These are phyloP conservation scores for Protodeltote pygarga DNA, from an alignment of 2,888 invertebrate species.

Conservation along the genomic window DNA sequence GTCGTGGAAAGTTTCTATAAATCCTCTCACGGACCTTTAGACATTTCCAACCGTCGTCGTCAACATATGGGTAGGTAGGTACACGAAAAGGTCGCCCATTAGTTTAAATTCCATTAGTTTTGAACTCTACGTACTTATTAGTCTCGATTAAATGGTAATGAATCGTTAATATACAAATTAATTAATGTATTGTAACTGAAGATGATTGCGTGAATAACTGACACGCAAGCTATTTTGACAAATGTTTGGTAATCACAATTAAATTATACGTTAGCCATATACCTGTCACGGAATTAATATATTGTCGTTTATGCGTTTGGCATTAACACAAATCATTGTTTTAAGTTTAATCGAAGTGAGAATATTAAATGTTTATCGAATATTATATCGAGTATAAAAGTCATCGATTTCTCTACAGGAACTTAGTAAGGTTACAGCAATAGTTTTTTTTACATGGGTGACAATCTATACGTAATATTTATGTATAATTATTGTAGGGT, in stretches of 20 bases:
- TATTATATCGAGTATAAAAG: slow-evolving; percentile 4
- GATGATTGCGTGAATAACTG: slow-evolving; percentile 2
- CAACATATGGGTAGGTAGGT: slow-evolving; percentile 17
- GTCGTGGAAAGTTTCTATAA: slow-evolving; percentile 51
- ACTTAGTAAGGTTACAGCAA: no score
- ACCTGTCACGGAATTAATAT: slow-evolving; percentile 9
- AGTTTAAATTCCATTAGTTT: slow-evolving; percentile 44
- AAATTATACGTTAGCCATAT: not conserved
- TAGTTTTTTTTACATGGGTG: no score
- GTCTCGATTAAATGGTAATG: slow-evolving; percentile 18
- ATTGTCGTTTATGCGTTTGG: slow-evolving; percentile 7
- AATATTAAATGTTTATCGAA: slow-evolving; percentile 10
- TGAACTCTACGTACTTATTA: slow-evolving; percentile 26
- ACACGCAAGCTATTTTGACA: not conserved
- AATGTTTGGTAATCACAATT: slow-evolving; percentile 9
- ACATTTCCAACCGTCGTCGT: slow-evolving; percentile 24
- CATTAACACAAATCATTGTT: slow-evolving; percentile 19
- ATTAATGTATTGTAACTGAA: slow-evolving; percentile 1
- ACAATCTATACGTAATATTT: no score
- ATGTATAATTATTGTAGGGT: no score
- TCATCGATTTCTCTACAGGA: slow-evolving; percentile 10
- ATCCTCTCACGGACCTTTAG: slow-evolving; percentile 43
- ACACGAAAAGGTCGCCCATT: slow-evolving; percentile 44
- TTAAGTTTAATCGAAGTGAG: slow-evolving; percentile 9
- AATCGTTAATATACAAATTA: slow-evolving; percentile 8